Evolutionary conservation across 2,113 vertebrate species (phyloP), one percentile per base, ranked within the genome.

Genomic region (Burhinus bistriatus): DNA sequence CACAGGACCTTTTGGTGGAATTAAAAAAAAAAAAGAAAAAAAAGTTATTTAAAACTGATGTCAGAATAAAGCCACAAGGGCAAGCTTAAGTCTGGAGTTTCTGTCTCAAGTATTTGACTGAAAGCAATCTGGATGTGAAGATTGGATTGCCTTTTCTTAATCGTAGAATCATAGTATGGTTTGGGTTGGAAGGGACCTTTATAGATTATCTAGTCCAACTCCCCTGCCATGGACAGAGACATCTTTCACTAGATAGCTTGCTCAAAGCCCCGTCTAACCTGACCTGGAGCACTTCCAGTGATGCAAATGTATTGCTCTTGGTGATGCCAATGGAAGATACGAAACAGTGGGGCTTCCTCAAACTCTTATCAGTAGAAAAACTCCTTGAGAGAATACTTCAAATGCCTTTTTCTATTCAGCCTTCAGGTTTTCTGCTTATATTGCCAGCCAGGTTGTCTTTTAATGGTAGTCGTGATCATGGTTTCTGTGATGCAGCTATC

Each of bases 241-340:
- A 51, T 11, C 27, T 75, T 73, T 25, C 27, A 62, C 27, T 30
- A 62, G 22, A 18, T 8, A 57, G 12, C 19, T 30, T 49, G 26
- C 26, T 44, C 40, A 61, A 54, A 68, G 19, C 6, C 21, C 21
- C 0, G 0, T 40, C 64, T 62, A 65, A 1, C 29, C 20, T 65
- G 76, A 13, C 29, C 29, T 40, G 47, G 70, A 59, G 29, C 15
- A 12, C 15, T 52, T 70, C 6, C 17, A 69, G 1, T 14, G 42
- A 36, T 55, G 40, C 11, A 65, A 5, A 54, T 26, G 23, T 49
- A 19, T 45, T 57, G 19, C 40, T 80, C 6, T 4, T n/a, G 8
- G 19, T 65, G 45, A 29, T 61, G 42, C 15, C 32, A 45, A 6
- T 32, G 32, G 45, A 51, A 29, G 26, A 14, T 59, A 38, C 44